A percentile compares a stretch with the other conserved stretches of the same genome.
Conservation (phyloP, 2,113 vertebrate genomes). For the Nasalis larvatus region DNA sequence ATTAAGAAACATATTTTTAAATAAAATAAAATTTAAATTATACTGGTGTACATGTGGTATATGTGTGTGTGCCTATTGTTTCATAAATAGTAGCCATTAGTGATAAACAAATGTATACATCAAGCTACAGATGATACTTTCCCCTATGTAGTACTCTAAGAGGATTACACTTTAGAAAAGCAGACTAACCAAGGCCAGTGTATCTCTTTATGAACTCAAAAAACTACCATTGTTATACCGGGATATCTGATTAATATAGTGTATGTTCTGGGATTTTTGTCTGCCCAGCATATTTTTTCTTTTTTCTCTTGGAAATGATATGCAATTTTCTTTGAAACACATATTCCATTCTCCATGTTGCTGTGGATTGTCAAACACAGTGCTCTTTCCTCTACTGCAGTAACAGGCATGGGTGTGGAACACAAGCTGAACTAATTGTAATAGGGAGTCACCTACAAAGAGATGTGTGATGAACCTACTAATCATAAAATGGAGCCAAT, state of each 20-base stretch:
- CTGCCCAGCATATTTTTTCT: background rate
- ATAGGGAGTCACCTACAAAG: background rate
- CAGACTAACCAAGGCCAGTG: background rate
- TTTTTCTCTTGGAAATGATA: background rate
- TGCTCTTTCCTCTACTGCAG: background rate
- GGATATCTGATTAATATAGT: background rate
- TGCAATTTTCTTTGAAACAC: background rate
- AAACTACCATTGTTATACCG: background rate
- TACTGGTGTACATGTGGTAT: background rate
- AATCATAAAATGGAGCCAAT: background rate
- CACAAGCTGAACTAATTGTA: background rate
- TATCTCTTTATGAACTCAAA: background rate
- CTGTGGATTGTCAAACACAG: background rate
- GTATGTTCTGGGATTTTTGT: background rate
- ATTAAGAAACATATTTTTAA: background rate
- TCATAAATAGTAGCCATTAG: background rate
- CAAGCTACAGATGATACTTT: background rate
- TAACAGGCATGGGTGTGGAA: background rate
- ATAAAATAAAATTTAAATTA: background rate
- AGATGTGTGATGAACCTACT: background rate
- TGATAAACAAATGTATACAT: background rate
- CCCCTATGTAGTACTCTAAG: background rate
- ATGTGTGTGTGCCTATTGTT: background rate
- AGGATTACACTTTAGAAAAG: background rate
- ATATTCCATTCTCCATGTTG: background rate